phyloP scores from a whole-genome alignment of 2,113 vertebrate species.

The Picathartes gymnocephalus region DNA sequence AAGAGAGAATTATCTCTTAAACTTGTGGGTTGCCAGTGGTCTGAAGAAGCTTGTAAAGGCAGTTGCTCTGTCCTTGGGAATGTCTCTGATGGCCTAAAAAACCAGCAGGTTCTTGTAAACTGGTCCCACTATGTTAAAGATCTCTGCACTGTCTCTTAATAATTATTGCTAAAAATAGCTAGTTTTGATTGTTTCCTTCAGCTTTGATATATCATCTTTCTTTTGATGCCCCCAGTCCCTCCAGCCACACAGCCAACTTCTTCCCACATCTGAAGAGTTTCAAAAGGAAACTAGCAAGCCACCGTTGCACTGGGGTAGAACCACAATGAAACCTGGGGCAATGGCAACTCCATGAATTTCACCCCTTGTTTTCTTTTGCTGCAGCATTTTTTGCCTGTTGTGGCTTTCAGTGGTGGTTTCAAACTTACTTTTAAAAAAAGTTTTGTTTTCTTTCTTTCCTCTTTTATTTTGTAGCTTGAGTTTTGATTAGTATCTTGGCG shows the following conservation, averaged over 20 bases:
- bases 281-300: conserved; percentile 19
- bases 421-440: not conserved
- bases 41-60: not conserved
- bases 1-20: not conserved
- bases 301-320: not conserved
- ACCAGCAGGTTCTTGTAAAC: not conserved
- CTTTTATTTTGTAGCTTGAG: not conserved
- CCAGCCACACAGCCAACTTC: not conserved
- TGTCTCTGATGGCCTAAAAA: not conserved
- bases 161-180: not conserved
- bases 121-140: not conserved
- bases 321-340: not conserved
- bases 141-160: not conserved
- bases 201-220: conserved; percentile 22
- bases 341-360: not conserved
- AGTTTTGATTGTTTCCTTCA: conserved; percentile 14
- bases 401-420: conserved; percentile 16
- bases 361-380: not conserved
- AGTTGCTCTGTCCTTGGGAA: not conserved
- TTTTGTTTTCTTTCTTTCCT: not conserved
- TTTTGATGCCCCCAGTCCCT: not conserved
- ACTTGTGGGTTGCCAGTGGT: not conserved
- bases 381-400: not conserved
- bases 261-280: conserved; percentile 45
- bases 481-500: not conserved